These are phyloP conservation scores for Drosophila heteroneura DNA, from an alignment of 2,888 invertebrate species.

Conservation along the genomic window DNA sequence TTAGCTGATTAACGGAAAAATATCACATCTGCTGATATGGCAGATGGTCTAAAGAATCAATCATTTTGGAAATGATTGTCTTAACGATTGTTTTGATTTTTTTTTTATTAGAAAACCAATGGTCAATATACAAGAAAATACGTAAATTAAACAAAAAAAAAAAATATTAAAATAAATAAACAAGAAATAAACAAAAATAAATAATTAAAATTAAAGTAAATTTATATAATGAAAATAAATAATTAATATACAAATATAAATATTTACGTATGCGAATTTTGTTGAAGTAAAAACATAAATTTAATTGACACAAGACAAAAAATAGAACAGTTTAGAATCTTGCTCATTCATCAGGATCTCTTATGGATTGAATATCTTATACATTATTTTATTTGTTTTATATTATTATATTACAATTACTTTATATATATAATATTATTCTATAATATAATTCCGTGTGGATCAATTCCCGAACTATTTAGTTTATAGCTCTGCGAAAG, in stretches of 20 bases:
- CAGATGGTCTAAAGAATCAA: not conserved
- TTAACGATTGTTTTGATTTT: not conserved
- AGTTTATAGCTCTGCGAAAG: not conserved
- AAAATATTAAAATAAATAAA: no score
- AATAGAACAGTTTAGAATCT: not conserved
- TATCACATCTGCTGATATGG: not conserved
- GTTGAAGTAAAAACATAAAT: no score
- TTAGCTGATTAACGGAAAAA: constrained; percentile 7
- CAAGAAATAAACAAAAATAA: not conserved
- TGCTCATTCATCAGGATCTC: not conserved
- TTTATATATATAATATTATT: not conserved
- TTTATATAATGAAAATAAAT: no score
- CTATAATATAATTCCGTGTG: not conserved
- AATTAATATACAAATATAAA: no score
- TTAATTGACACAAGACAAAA: no score
- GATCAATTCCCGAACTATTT: not conserved
- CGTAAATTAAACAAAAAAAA: not conserved
- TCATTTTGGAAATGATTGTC: not conserved
- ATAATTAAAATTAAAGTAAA: not conserved
- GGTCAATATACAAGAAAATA: not conserved
- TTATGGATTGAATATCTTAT: not conserved
- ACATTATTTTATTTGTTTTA: not conserved
- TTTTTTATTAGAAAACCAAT: not conserved
- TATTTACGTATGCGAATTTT: no score
- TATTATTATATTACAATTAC: no score